Evolutionary conservation across 2,888 invertebrate genomes (phyloP).

Genomic region (Limnephilus marmoratus): DNA sequence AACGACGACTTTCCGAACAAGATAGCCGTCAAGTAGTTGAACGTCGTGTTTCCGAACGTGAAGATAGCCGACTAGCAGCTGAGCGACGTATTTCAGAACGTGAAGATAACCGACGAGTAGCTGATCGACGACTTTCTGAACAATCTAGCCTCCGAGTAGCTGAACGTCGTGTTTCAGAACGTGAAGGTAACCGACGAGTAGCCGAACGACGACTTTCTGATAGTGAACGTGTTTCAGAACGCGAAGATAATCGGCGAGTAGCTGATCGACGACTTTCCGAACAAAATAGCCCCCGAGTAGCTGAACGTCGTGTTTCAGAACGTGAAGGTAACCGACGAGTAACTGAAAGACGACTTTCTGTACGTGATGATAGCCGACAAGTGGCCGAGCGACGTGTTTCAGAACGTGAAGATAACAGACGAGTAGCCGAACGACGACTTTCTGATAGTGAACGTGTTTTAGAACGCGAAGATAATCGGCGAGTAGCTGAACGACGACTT

Average conservation of each 20-base stretch:
- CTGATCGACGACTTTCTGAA: background rate
- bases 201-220: background rate
- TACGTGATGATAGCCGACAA: too few species aligned
- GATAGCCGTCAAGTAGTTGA: background rate
- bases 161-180: background rate
- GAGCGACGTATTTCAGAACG: background rate
- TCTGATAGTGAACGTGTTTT: background rate
- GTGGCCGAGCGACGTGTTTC: too few species aligned
- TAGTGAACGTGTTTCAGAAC: background rate
- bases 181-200: background rate
- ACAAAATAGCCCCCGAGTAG: background rate
- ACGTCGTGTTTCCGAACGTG: background rate
- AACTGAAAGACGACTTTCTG: background rate
- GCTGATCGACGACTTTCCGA: background rate
- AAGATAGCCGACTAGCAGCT: background rate
- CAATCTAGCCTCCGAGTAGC: background rate
- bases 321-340: background rate
- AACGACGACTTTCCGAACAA: background rate
- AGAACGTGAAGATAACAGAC: too few species aligned
- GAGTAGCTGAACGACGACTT: background rate
- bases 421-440: too few species aligned
- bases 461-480: background rate
- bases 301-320: background rate
- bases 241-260: background rate
- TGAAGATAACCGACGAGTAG: background rate